These are phyloP conservation scores for Fistularia commersonii DNA, from an alignment of 2,797 vertebrate genomes.

Conservation along the genomic window DNA sequence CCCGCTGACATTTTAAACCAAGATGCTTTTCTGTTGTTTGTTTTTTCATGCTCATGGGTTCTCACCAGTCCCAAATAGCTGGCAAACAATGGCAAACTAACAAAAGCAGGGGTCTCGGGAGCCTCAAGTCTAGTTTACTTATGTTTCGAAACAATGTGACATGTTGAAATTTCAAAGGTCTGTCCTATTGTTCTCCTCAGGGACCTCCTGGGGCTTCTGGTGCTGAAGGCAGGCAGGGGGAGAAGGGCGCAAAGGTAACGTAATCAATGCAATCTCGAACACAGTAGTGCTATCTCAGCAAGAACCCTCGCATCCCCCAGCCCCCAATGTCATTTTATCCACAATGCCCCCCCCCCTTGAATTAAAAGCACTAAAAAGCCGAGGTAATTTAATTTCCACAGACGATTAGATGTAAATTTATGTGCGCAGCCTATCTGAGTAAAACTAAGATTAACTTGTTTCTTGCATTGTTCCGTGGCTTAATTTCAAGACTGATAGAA, in stretches of 20 bases:
- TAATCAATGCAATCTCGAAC: constrained; percentile 44
- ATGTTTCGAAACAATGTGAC: not conserved
- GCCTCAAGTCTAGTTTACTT: too few relatives aligned
- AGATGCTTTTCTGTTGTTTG: too few relatives aligned
- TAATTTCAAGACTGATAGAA: constrained; percentile 21
- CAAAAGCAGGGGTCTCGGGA: too few relatives aligned
- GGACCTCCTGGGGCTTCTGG: constrained; percentile 88
- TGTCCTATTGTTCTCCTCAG: constrained; percentile 68
- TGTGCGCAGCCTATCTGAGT: constrained; percentile 28
- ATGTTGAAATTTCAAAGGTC: constrained; percentile 40
- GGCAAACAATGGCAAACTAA: too few relatives aligned
- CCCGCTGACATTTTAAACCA: too few relatives aligned
- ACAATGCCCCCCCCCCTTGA: constrained; percentile 13
- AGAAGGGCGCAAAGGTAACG: constrained; percentile 96
- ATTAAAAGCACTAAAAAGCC: constrained; percentile 36
- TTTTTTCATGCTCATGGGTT: too few relatives aligned
- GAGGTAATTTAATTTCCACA: constrained; percentile 27
- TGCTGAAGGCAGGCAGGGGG: constrained; percentile 94
- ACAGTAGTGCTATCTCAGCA: constrained; percentile 35
- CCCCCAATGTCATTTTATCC: not conserved
- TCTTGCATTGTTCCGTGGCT: constrained; percentile 25
- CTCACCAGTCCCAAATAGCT: too few relatives aligned
- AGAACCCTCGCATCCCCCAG: constrained; percentile 1
- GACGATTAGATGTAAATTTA: constrained; percentile 45
- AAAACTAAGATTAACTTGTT: constrained; percentile 21